Percentiles rank a stretch among this genome's conserved stretches.
Evolutionary conservation across 2,888 invertebrate genomes (phyloP).

Genomic region (Drosophila putrida): DNA sequence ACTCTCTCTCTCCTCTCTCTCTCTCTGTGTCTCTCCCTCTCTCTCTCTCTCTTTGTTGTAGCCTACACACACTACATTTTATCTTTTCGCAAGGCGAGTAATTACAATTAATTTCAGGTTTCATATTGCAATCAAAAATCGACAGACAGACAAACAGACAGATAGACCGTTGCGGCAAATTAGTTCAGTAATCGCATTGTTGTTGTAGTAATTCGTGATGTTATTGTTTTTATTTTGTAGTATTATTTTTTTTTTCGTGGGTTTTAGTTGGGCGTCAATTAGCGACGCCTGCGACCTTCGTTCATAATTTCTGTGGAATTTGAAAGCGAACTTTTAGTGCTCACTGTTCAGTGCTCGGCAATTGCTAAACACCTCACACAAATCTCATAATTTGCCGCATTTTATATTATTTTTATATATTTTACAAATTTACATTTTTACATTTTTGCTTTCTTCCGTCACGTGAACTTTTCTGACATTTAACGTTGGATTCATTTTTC

Average conservation of each 20-base stretch:
- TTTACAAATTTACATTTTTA: slow-evolving; percentile 10
- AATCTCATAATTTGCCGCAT: slow-evolving; percentile 17
- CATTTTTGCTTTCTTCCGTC: slow-evolving; percentile 40
- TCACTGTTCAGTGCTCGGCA: slow-evolving; percentile 3
- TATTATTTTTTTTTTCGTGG: slow-evolving; percentile 6
- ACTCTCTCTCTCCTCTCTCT: not conserved
- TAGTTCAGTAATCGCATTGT: slow-evolving; percentile 57
- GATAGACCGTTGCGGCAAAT: slow-evolving; percentile 41
- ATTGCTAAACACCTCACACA: slow-evolving; percentile 18
- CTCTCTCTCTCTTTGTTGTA: not conserved
- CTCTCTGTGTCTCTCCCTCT: not conserved
- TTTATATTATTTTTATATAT: slow-evolving; percentile 24
- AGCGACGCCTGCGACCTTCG: slow-evolving; percentile 56
- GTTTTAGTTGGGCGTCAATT: slow-evolving; percentile 43
- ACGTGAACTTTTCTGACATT: slow-evolving; percentile 49
- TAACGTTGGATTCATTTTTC: slow-evolving; percentile 18
- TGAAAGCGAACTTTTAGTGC: slow-evolving; percentile 30
- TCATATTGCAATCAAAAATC: slow-evolving; percentile 73
- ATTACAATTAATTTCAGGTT: slow-evolving; percentile 79
- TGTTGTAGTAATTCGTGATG: slow-evolving; percentile 30
- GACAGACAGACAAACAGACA: slow-evolving; percentile 27
- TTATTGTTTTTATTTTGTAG: slow-evolving; percentile 11
- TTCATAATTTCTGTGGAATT: slow-evolving; percentile 24
- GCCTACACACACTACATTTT: slow-evolving; percentile 45
- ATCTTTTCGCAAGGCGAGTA: slow-evolving; percentile 49